These are phyloP conservation scores for Agrotis exclamationis DNA, from an alignment of 2,888 invertebrate genomes.

Conservation along the genomic window DNA sequence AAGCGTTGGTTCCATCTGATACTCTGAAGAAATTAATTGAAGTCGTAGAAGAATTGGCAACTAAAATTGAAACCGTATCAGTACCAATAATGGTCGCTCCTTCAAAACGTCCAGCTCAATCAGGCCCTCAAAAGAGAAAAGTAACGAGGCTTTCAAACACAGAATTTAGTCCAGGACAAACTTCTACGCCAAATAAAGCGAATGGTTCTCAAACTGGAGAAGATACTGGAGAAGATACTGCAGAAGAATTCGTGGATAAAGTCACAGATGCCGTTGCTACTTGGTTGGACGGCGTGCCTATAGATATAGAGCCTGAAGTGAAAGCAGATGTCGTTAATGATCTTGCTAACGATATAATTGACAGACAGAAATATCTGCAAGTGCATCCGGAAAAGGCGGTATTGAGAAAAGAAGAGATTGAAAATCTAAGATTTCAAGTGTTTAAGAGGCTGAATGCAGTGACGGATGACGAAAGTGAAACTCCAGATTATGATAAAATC, in stretches of 20 bases:
- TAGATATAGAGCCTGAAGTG: slow-evolving; percentile 54
- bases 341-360: slow-evolving; percentile 72
- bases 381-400: slow-evolving; percentile 65
- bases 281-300: slow-evolving; percentile 62
- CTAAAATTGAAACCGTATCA: neutral
- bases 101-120: neutral
- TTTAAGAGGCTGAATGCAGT: slow-evolving; percentile 71
- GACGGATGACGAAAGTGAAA: slow-evolving; percentile 48
- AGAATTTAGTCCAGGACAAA: slow-evolving; percentile 20
- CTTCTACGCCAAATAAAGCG: slow-evolving; percentile 29
- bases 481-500: slow-evolving; percentile 56
- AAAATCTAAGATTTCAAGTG: slow-evolving; percentile 76
- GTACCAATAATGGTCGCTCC: slow-evolving; percentile 14
- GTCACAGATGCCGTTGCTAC: slow-evolving; percentile 1
- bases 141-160: neutral
- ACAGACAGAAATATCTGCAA: slow-evolving; percentile 76
- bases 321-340: slow-evolving; percentile 65
- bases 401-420: slow-evolving; percentile 70
- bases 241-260: neutral
- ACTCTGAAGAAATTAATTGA: slow-evolving; percentile 17
- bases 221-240: neutral
- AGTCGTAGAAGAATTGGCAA: neutral
- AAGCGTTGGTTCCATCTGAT: neutral
- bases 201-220: neutral
- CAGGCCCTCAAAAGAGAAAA: no score